Base-by-base conservation (phyloP, 1,140 invertebrate species). In the Frieseomelitta varia region DNA sequence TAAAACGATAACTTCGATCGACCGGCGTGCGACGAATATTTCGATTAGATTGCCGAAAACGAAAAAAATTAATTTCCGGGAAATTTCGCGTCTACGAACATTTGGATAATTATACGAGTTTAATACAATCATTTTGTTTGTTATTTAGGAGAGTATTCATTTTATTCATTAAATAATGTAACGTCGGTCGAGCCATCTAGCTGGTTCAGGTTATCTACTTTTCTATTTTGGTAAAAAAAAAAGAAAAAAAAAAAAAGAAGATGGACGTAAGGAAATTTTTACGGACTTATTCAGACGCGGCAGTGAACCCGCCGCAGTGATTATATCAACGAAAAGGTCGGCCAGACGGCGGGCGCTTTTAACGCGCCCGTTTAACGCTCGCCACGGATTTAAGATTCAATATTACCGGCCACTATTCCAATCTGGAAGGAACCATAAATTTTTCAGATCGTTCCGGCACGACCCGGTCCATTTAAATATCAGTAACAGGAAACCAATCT, bases 401-500 rank as follows among this genome's bases (percentile, higher is more conserved):
- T 55, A 74, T 65, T 68, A 73, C 39, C 6, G 30, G 14, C n/a
- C 24, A 11, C 51, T 56, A 68, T 73, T 80, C 69, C 51, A 85
- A 51, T 73, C 78, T 73, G 78, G n/a, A 67, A 81, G 78, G 53
- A 71, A 58, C 55, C 72, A 76, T 85, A 85, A 85, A 85, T 82
- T 81, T 81, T 63, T 74, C 72, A 53, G 53, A 82, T 67, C 51
- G 63, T 84, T 85, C 58, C 83, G 83, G 69, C 47, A 39, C 65
- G 56, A 69, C 63, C 69, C 2, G n/a, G 73, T 53, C 85, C 87
- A 87, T 88, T 86, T 87, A 79, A 88, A 87, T 87, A 87, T 88
- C 85, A 75, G 81, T 81, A 88, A 87, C 85, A 87, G 82, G 87
- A 88, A 87, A 85, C 87, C 85, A 88, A 88, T 88, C 85, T 87